phyloP scores from a whole-genome alignment of 2,797 vertebrate genomes.

The Epinephelus awoara region DNA sequence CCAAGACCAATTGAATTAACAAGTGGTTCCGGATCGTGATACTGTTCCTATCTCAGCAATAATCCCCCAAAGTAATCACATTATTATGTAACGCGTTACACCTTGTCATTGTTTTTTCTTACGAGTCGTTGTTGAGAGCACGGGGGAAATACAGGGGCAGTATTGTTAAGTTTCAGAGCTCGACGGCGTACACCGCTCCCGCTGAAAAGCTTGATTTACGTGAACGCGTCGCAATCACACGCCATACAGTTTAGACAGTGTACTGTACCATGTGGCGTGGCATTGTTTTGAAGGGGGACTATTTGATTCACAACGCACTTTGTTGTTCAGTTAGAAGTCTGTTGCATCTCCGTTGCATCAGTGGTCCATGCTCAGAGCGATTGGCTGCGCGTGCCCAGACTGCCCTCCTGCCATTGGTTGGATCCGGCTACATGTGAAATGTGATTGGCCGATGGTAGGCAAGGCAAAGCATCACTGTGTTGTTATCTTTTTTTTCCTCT shows the following conservation, averaged over 20 bases:
- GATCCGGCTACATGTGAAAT: slow-evolving; percentile 46
- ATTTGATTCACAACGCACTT: slow-evolving; percentile 78
- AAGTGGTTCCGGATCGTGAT: not conserved
- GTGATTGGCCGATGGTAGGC: slow-evolving; percentile 81
- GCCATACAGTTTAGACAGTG: not conserved
- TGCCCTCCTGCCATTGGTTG: slow-evolving; percentile 78
- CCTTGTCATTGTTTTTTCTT: not conserved
- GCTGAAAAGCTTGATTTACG: not conserved
- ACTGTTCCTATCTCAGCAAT: not conserved
- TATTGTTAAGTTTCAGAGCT: not conserved
- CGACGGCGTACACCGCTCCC: not conserved
- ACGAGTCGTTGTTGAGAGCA: slow-evolving; percentile 12
- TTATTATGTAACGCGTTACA: slow-evolving; percentile 13
- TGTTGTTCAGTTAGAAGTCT: slow-evolving; percentile 78
- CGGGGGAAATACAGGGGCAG: not conserved
- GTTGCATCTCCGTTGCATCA: slow-evolving; percentile 91
- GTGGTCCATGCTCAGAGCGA: slow-evolving; percentile 70
- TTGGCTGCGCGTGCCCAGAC: slow-evolving; percentile 74
- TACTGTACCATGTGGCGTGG: not conserved
- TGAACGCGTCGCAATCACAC: not conserved
- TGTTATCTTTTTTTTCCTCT: slow-evolving; percentile 55
- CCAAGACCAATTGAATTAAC: not conserved
- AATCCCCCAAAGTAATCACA: slow-evolving; percentile 12
- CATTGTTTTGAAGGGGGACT: slow-evolving; percentile 73
- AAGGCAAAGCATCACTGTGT: slow-evolving; percentile 68